Evolutionary conservation across 2,888 invertebrate species (phyloP).

Genomic region (Ectemnius cavifrons): DNA sequence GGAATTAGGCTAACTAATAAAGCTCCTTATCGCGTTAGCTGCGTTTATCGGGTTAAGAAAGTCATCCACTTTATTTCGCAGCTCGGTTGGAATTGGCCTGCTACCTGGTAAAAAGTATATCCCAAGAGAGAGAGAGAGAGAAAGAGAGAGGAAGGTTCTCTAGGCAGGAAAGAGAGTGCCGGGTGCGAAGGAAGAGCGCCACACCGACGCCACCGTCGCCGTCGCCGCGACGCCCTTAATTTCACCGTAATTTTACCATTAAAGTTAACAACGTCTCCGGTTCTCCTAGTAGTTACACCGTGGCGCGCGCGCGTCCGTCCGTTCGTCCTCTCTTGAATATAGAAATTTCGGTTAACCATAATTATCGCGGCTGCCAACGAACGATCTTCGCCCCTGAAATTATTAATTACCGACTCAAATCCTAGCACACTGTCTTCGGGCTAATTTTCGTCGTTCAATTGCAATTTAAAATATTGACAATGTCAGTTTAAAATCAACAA

Average conservation of each 20-base stretch:
- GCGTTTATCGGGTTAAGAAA: conserved; percentile 27
- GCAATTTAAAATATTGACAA: no score
- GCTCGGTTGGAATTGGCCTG: conserved; percentile 36
- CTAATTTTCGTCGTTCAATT: background rate
- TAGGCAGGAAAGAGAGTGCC: no score
- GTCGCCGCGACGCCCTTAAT: conserved; percentile 34
- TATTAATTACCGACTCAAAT: conserved; percentile 44
- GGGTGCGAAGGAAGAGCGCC: conserved; percentile 21
- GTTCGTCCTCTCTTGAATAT: conserved; percentile 35
- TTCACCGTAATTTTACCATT: conserved; percentile 49
- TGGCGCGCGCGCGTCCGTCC: conserved; percentile 16
- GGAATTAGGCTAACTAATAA: conserved; percentile 40
- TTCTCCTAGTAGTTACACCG: conserved; percentile 22
- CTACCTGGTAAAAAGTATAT: conserved; percentile 50
- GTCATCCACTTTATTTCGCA: conserved; percentile 47
- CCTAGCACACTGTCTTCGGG: background rate
- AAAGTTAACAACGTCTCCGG: conserved; percentile 50
- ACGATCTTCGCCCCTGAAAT: conserved; percentile 36
- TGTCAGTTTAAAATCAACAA: no score
- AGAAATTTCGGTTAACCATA: conserved; percentile 53
- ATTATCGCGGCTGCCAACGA: conserved; percentile 32
- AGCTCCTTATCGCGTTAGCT: conserved; percentile 44
- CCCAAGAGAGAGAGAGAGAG: background rate
- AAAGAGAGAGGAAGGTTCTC: no score
- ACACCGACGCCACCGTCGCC: background rate